These are phyloP conservation scores for Harpagifer antarcticus DNA, from an alignment of 2,797 vertebrate genomes.

Conservation along the genomic window DNA sequence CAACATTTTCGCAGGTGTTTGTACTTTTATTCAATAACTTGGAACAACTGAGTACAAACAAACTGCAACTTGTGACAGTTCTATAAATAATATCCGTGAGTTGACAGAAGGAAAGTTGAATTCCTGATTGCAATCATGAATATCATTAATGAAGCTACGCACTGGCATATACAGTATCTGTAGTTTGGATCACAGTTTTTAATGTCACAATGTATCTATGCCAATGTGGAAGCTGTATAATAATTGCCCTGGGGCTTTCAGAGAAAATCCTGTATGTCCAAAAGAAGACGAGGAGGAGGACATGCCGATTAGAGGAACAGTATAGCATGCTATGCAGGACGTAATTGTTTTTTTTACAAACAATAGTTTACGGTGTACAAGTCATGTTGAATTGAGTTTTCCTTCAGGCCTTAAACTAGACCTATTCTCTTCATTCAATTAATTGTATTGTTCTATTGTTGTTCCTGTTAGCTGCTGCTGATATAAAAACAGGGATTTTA, in stretches of 20 bases:
- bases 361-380: slow-evolving; percentile 36
- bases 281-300: slow-evolving; percentile 40
- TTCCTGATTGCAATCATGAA: slow-evolving; percentile 60
- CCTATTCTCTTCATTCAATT: not conserved
- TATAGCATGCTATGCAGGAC: slow-evolving; percentile 19
- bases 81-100: slow-evolving; percentile 62
- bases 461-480: not conserved
- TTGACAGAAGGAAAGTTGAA: slow-evolving; percentile 41
- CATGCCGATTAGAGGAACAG: slow-evolving; percentile 49
- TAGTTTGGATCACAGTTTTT: slow-evolving; percentile 44
- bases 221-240: slow-evolving; percentile 38
- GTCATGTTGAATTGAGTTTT: slow-evolving; percentile 10
- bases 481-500: no score
- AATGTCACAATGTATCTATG: slow-evolving; percentile 33
- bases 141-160: slow-evolving; percentile 49
- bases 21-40: slow-evolving; percentile 61
- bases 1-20: slow-evolving; percentile 69
- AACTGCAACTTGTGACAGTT: slow-evolving; percentile 59
- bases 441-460: not conserved
- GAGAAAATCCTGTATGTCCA: slow-evolving; percentile 35
- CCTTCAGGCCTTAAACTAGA: slow-evolving; percentile 19
- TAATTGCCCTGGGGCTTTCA: slow-evolving; percentile 44
- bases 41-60: slow-evolving; percentile 60
- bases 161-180: slow-evolving; percentile 30
- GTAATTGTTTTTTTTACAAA: slow-evolving; percentile 51